Percentiles rank a stretch among this genome's conserved stretches.
Conservation (phyloP, 1,140 invertebrate genomes). For the Watersipora subatra region DNA sequence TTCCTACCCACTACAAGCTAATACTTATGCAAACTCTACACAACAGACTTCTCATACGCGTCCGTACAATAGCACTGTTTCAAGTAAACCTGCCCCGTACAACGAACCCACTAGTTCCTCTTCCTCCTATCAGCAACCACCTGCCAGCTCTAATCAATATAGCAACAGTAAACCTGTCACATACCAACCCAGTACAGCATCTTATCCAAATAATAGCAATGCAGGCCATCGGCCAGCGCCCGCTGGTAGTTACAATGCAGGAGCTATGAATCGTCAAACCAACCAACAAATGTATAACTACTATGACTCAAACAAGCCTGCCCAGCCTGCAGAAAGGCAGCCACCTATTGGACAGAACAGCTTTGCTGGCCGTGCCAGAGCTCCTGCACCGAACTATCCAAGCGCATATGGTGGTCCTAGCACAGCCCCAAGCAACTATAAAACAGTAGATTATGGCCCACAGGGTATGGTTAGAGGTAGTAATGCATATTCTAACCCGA, state of each 20-base stretch:
- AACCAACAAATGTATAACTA: not conserved
- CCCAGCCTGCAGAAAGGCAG: not conserved
- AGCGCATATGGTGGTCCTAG: not conserved
- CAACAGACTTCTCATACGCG: no score
- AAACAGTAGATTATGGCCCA: not conserved
- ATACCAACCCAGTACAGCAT: no score
- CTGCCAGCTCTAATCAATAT: not conserved
- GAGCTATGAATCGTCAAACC: not conserved
- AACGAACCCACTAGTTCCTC: not conserved
- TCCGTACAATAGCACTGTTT: no score
- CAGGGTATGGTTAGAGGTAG: not conserved
- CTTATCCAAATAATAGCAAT: no score
- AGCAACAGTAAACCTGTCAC: not conserved
- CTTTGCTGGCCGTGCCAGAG: not conserved
- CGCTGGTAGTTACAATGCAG: not conserved
- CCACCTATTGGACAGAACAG: not conserved
- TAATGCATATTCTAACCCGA: not conserved
- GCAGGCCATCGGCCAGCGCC: not conserved
- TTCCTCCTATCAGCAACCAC: not conserved
- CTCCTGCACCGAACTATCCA: not conserved
- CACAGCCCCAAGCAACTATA: not conserved
- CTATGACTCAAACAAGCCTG: not conserved
- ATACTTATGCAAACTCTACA: no score
- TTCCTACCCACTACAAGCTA: no score
- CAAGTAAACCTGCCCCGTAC: not conserved